These are phyloP conservation scores for Coenobita brevimanus DNA, from an alignment of 1,140 invertebrate species.

Conservation along the genomic window DNA sequence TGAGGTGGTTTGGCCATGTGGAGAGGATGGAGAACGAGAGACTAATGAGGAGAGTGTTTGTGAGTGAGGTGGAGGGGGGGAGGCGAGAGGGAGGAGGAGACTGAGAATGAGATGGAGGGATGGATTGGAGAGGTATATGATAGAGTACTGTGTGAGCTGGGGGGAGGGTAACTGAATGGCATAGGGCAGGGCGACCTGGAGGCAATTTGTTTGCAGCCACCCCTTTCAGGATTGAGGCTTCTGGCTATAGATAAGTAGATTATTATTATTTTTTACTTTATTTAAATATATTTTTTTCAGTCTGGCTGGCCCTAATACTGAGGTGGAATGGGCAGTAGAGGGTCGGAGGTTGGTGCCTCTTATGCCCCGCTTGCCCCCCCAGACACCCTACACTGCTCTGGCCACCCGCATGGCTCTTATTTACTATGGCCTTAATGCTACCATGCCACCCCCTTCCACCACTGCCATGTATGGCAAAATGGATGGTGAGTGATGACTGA, in stretches of 20 bases:
- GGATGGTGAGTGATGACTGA: constrained; percentile 53
- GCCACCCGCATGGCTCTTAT: constrained; percentile 82
- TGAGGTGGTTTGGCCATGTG: too few species aligned
- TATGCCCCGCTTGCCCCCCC: constrained; percentile 84
- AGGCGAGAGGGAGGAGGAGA: too few species aligned
- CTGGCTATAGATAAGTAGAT: too few species aligned
- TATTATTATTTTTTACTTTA: background rate
- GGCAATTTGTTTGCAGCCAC: too few species aligned
- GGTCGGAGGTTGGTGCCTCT: constrained; percentile 86
- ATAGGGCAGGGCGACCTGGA: too few species aligned
- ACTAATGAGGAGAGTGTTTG: too few species aligned
- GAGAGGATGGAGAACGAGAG: too few species aligned
- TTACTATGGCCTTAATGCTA: constrained; percentile 76
- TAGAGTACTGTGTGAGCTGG: background rate
- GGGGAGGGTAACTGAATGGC: too few species aligned
- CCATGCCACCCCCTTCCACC: constrained; percentile 72
- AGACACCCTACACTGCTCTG: constrained; percentile 85
- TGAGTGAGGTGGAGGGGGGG: too few species aligned
- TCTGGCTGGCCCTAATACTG: constrained; percentile 85
- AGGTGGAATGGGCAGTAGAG: constrained; percentile 89
- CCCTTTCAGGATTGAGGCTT: too few species aligned
- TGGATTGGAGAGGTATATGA: background rate
- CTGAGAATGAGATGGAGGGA: too few species aligned
- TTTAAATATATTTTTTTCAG: constrained; percentile 75
- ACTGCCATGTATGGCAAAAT: constrained; percentile 67